Base-by-base conservation (phyloP, 2,113 vertebrate genomes). In the Aspiorhynchus laticeps region DNA sequence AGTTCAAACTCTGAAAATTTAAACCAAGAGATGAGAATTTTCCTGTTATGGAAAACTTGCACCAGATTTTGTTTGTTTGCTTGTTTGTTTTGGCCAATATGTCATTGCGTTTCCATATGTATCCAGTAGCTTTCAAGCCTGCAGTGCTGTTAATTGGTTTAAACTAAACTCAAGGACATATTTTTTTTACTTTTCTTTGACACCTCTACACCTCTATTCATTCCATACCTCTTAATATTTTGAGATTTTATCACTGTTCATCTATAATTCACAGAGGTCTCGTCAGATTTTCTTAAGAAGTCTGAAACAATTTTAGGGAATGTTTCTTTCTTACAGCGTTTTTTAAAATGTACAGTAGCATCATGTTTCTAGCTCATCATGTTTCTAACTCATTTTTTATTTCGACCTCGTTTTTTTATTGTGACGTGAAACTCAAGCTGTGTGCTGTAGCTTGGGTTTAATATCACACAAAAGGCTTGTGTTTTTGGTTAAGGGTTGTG, bases 131-230 rank as follows among this genome's bases (percentile, higher is more conserved):
- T 80, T 59, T 61, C 53, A 80, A 61, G 5, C 31, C 51, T 36
- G 17, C 31, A 59, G 3, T 36, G 4, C 33, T 26, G 53, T 80
- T 80, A 24, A 41, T 24, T 41, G 6, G 21, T 28, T 33, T 79
- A 15, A 38, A n/a, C 53, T 38, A 80, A 80, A 3, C 33, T 61
- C 53, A 38, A n/a, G 7, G 21, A n/a, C 31, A 80, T 24, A 59
- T 80, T 61, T 80, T 80, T 14, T 26, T 21, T 14, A 15, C 56
- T 63, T 36, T 7, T 41, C 53, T 80, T 80, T 61, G 53, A 80
- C 31, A 61, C 12, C 31, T 41, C 11, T 38, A 80, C 53, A 38
- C 2, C 5, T 36, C 3, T 1, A 12, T 38, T 80, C 24, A 59
- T 80, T 80, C 12, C 10, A 38, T 59, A 59, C 31, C 11, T 36